Evolutionary conservation across 2,797 vertebrate species (phyloP), one percentile per base, ranked within the genome.

Genomic region (Microtus agrestis): DNA sequence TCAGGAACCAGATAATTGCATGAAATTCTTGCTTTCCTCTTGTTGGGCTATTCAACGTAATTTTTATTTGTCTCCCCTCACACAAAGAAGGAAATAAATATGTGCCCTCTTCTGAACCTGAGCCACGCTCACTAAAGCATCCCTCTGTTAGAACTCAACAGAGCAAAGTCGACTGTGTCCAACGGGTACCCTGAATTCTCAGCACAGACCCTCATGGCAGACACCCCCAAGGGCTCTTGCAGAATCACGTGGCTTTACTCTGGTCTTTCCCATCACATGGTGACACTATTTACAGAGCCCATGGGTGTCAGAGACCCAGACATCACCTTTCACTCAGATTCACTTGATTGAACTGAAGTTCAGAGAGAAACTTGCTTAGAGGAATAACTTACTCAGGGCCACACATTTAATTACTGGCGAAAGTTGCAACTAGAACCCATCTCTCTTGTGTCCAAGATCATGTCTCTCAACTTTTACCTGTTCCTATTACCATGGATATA

Each of bases 1-100:
- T 93, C 63, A 94, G 92, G 89, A 97, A 80, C 91, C 51, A 94
- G 87, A 88, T 80, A 95, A 96, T 96, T 96, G 94, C 87, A 96
- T 87, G 89, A 94, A 90, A 95, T 97, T 97, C 81, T 86, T 91
- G 63, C 89, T 95, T 95, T 94, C 85, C 73, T 63, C 81, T 97
- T 91, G 77, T 96, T 96, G 91, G 73, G 67, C 5, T 10, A 92
- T 74, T 96, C 94, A 59, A 79, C 31, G 63, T 95, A 92, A 95
- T 82, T 61, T 91, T 93, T 97, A 86, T 94, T 95, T 94, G 86
- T 93, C 82, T 94, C 34, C 92, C 54, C 86, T 93, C 74, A 71
- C 46, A 15, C 76, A 54, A 31, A 74, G 81, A 95, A 90, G 59
- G 65, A 81, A 84, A 84, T 73, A 84, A 73, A 95, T 90, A 2